A percentile compares a stretch with the other conserved stretches of the same genome.
phyloP scores from a whole-genome alignment of 2,113 vertebrate species.

The Mellivora capensis region DNA sequence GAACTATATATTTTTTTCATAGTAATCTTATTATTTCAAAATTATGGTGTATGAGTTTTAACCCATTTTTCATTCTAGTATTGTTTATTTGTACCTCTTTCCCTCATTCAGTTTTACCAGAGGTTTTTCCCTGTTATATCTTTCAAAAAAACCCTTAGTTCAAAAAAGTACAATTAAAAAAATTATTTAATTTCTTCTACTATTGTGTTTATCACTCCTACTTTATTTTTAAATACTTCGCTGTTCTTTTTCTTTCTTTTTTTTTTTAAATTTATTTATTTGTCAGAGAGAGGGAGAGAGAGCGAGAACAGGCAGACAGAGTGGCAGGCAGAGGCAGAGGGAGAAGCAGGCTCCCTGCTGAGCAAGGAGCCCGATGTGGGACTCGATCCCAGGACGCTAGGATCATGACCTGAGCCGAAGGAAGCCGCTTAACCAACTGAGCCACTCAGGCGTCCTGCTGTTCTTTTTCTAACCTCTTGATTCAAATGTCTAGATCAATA shows the following conservation, averaged over 20 bases:
- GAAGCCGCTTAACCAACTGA: too few species aligned
- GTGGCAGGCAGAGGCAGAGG: too few species aligned
- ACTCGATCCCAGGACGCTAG: too few species aligned
- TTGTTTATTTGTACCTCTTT: background rate
- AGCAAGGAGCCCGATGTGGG: too few species aligned
- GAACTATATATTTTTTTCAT: background rate
- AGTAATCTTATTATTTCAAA: background rate
- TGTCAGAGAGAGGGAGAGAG: too few species aligned
- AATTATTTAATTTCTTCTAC: background rate
- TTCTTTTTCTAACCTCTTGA: background rate
- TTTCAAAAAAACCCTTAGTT: background rate
- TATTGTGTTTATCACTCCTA: background rate
- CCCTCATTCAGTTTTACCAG: background rate
- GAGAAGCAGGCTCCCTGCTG: too few species aligned
- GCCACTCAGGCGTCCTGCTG: too few species aligned
- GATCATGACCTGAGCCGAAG: too few species aligned
- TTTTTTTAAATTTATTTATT: too few species aligned
- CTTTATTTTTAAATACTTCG: background rate
- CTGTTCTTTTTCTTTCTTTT: background rate
- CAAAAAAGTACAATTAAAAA: background rate
- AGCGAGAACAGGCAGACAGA: too few species aligned
- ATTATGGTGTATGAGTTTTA: background rate
- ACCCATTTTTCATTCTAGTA: background rate
- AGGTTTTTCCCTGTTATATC: background rate
- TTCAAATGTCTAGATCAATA: slow-evolving; percentile 20